These are phyloP conservation scores for Temnopleurus reevesii DNA, from an alignment of 53 echinoderm and acorn worm species.

Conservation along the genomic window DNA sequence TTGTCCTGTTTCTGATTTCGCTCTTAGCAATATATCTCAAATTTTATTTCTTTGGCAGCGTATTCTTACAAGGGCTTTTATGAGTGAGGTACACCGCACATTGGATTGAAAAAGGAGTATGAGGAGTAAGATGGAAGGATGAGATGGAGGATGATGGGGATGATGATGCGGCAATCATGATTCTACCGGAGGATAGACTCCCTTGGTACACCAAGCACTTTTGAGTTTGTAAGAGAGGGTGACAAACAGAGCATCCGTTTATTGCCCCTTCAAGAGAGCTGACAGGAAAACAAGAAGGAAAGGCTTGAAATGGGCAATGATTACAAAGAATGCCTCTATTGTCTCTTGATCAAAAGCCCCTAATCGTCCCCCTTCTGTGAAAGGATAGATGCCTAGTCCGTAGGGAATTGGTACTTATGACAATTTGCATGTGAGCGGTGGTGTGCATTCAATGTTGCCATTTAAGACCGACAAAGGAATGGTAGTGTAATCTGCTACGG, in stretches of 20 bases:
- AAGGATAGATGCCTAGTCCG: not conserved
- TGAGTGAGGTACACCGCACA: not conserved
- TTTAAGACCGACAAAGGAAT: conserved; percentile 29
- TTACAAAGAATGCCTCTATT: conserved; percentile 31
- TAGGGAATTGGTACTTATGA: conserved; percentile 44
- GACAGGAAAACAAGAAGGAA: conserved; percentile 21
- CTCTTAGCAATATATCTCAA: not conserved
- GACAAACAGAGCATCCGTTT: not conserved
- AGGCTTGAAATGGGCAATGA: conserved; percentile 40
- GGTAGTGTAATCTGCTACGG: not conserved
- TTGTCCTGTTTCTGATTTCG: too few species aligned
- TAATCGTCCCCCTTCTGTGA: conserved; percentile 19
- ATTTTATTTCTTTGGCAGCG: not conserved
- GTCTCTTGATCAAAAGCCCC: conserved; percentile 20
- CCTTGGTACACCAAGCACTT: not conserved
- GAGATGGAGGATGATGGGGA: not conserved
- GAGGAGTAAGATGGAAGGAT: too few species aligned
- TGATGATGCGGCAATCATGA: not conserved
- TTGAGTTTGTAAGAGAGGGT: not conserved
- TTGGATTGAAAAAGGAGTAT: not conserved
- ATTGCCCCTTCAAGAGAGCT: not conserved
- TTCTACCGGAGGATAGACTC: not conserved
- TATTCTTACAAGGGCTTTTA: not conserved
- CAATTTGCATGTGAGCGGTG: conserved; percentile 41
- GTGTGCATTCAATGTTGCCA: conserved; percentile 41